Percentiles rank a stretch among this genome's conserved stretches.
Conservation (phyloP, 2,888 invertebrate genomes). For the Cephus pygmeus region DNA sequence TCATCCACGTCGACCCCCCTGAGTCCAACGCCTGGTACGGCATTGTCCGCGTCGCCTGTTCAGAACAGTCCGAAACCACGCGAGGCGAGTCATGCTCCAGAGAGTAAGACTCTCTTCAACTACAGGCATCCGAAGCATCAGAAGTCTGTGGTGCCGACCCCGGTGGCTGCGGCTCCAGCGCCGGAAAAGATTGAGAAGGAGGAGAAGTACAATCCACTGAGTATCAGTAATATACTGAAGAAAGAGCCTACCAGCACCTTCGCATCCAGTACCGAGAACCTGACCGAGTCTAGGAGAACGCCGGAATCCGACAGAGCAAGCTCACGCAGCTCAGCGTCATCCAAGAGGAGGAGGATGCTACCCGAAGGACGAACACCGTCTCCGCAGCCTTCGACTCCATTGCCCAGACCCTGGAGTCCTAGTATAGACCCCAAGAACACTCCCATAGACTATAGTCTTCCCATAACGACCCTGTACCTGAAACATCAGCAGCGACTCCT, state of each 20-base stretch:
- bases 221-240: conserved; percentile 60
- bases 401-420: conserved; percentile 59
- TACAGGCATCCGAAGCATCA: conserved; percentile 52
- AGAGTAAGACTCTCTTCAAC: conserved; percentile 55
- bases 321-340: conserved; percentile 58
- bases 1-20: conserved; percentile 34
- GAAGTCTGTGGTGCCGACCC: conserved; percentile 23
- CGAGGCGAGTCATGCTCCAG: conserved; percentile 52
- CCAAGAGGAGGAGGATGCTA: conserved; percentile 57
- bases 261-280: conserved; percentile 60
- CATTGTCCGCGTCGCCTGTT: conserved; percentile 32
- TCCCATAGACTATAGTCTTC: conserved; percentile 82
- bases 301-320: conserved; percentile 68
- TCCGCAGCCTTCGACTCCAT: conserved; percentile 52
- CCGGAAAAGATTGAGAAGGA: conserved; percentile 43
- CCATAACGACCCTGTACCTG: conserved; percentile 90
- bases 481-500: conserved; percentile 83
- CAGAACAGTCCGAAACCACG: conserved; percentile 51
- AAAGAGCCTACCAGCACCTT: conserved; percentile 53
- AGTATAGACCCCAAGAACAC: conserved; percentile 58
- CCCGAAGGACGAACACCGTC: conserved; percentile 61
- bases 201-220: conserved; percentile 62
- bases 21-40: conserved; percentile 31
- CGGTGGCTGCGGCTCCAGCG: conserved; percentile 15
- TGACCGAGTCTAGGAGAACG: conserved; percentile 64